A percentile compares a stretch with the other conserved stretches of the same genome.
phyloP scores from a whole-genome alignment of 2,888 invertebrate genomes.

The Diadegma fenestrale region DNA sequence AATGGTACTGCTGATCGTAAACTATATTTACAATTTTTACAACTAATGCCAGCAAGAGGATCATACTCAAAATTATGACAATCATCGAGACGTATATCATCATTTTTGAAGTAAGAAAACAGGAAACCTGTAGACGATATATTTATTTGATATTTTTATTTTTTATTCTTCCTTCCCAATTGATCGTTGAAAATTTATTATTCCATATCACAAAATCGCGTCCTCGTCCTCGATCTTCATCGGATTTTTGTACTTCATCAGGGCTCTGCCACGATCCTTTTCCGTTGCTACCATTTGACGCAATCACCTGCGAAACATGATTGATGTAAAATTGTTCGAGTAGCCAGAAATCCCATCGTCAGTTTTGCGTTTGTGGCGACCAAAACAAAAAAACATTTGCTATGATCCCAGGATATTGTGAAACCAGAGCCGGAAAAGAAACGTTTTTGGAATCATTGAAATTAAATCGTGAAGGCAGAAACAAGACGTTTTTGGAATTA shows the following conservation, averaged over 20 bases:
- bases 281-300: slow-evolving; percentile 94
- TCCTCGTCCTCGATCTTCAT: slow-evolving; percentile 83
- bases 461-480: too few relatives aligned
- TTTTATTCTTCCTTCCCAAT: not conserved
- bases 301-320: slow-evolving; percentile 88
- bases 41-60: slow-evolving; percentile 58
- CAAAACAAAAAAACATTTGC: too few relatives aligned
- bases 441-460: too few relatives aligned
- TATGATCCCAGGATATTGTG: too few relatives aligned
- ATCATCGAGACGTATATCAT: slow-evolving; percentile 60
- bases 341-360: too few relatives aligned
- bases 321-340: not conserved
- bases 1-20: slow-evolving; percentile 31
- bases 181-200: slow-evolving; percentile 55
- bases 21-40: slow-evolving; percentile 54
- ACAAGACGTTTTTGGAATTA: too few relatives aligned
- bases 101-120: slow-evolving; percentile 57
- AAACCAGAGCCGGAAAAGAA: too few relatives aligned
- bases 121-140: slow-evolving; percentile 21
- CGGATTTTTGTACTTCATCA: slow-evolving; percentile 85
- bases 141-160: slow-evolving; percentile 34
- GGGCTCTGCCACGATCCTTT: slow-evolving; percentile 95
- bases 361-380: too few relatives aligned
- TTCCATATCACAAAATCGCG: slow-evolving; percentile 81
- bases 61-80: slow-evolving; percentile 62